Base-by-base conservation (phyloP, 2,888 invertebrate genomes). In the Lycia hirtaria region DNA sequence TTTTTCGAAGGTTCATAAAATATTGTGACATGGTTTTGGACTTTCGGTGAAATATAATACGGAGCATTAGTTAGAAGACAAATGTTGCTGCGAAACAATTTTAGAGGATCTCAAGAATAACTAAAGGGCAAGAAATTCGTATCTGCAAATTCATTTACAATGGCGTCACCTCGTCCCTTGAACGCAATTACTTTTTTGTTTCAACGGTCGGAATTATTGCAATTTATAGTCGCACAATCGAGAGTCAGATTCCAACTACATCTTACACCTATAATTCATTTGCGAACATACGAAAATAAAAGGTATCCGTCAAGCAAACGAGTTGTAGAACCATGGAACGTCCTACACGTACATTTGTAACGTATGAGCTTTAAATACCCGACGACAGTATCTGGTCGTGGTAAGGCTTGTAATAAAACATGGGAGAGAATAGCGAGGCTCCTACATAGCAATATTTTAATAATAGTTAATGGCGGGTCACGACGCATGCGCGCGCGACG, bases 401-500 rank as follows among this genome's bases (percentile, higher is more conserved):
- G 78, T 76, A 73, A 73, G 73, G 75, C 78, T 76, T 69, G 82
- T 83, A 88, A 90, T 90, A 90, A 88, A 91, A 88, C 86, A 88
- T 85, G 80, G 76, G 71, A 87, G 88, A 89, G 88, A 88, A 89
- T 87, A 84, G 86, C 85, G 71, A 84, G 78, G 85, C 84, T 83
- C 72, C 83, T 85, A 88, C 87, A 82, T 79, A 81, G 88, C 82
- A 85, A 91, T 91, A 91, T 90, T 89, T 91, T 90, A 90, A 89
- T 91, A 91, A 88, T 90, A 84, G 87, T 90, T 90, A 89, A 91
- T 90, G 87, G 86, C 76, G 75, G 88, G 88, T 88, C 88, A 87
- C 78, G 83, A 76, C 80, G 79, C 81, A 78, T 79, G 83, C 83
- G 80, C 83, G 75, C 75, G 82, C 85, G 85, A 77, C 84, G 86